phyloP scores from a whole-genome alignment of 1,140 invertebrate genomes.

The Oreohelix idahoensis region DNA sequence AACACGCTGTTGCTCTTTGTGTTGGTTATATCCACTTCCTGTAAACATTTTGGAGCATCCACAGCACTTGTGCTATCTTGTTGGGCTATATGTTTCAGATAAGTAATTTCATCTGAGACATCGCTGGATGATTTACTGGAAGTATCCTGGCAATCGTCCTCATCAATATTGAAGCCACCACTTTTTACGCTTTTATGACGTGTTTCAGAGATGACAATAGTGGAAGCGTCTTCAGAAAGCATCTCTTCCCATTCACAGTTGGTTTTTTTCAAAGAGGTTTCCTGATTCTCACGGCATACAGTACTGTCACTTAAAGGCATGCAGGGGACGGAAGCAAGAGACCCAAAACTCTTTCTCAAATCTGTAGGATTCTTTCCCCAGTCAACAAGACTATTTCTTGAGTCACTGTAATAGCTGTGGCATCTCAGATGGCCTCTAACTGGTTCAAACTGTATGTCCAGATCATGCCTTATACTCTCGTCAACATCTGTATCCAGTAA shows the following conservation, averaged over 20 bases:
- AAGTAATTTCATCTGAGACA: not conserved
- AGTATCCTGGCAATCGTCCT: not conserved
- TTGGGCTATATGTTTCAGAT: not conserved
- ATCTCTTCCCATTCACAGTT: not conserved
- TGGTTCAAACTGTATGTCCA: not conserved
- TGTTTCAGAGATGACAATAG: not conserved
- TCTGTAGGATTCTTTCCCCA: too few species aligned
- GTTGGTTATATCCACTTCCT: not conserved
- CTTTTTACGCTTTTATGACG: not conserved
- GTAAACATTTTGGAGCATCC: not conserved
- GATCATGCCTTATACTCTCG: not conserved
- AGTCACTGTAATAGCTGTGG: not conserved
- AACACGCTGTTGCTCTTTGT: not conserved
- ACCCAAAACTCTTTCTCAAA: too few species aligned
- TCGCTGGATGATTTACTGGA: not conserved
- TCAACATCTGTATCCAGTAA: not conserved
- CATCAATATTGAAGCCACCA: not conserved
- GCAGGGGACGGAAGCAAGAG: too few species aligned
- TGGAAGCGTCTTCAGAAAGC: not conserved
- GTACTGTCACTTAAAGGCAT: not conserved
- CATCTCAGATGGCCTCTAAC: not conserved
- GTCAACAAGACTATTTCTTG: not conserved
- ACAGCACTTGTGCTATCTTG: not conserved
- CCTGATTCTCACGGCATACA: not conserved
- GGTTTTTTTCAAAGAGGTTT: not conserved